Base-by-base conservation (phyloP, 2,797 vertebrate species). In the Hydrophis major region DNA sequence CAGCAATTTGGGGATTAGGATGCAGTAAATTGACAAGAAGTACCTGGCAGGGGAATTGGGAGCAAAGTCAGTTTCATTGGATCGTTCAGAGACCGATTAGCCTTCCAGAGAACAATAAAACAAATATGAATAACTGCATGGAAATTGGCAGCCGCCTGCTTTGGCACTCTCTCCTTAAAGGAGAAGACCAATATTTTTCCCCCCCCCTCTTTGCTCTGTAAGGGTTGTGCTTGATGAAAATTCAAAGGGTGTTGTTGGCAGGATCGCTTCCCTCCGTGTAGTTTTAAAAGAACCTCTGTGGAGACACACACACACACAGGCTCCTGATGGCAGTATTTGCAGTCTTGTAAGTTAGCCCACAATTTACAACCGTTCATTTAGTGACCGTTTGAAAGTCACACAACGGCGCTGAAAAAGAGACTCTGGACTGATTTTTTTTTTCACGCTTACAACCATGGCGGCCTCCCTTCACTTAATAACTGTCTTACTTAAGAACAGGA, bases 31-130 rank as follows among this genome's bases (percentile, higher is more conserved):
- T 91, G 89, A 4, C 89, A 94, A 74, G 8, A 88, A 92, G 87
- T 83, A 95, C 94, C 94, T 4, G 27, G 92, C 96, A 96, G 96
- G 96, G 96, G 97, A 97, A 97, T 96, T 98, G 96, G 96, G 97
- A 97, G 97, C 96, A 97, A 96, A 97, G 97, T 97, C 97, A 97
- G 97, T 97, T 98, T 98, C 5, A 97, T 98, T 98, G 97, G 98
- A 96, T 95, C 94, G 93, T 96, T 97, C 55, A 91, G 96, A 96
- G 96, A 96, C 97, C 96, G 90, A 93, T 96, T 95, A 91, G 93
- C 94, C 95, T 96, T 97, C 96, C 89, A 50, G 89, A 25, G 94
- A 22, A 92, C 94, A 94, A 94, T 95, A 95, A 96, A 96, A 90
- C 11, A 93, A 88, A 96, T 96, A 88, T 59, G 96, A 95, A 42